Evolutionary conservation across 2,797 vertebrate species (phyloP), one percentile per base, ranked within the genome.

Genomic region (Avahi laniger): DNA sequence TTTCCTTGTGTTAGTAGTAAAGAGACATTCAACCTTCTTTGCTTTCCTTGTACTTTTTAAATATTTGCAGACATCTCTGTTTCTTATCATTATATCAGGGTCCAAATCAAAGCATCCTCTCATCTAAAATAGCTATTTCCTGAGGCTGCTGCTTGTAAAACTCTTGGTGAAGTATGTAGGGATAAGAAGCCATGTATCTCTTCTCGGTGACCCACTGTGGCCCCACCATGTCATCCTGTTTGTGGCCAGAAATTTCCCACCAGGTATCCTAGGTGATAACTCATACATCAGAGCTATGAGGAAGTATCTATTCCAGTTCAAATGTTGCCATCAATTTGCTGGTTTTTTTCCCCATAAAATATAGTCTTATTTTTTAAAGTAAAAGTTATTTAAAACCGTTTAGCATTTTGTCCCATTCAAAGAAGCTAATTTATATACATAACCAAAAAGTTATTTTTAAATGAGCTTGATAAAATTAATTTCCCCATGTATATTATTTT

Each of bases 391-490:
- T 93, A 33, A 91, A 90, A 57, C 7, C 73, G 46, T 78, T 78
- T 63, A 92, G 57, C 18, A 54, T 89, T 70, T 61, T 94, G 18
- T 79, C 8, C n/a, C 50, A 41, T 90, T 89, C 65, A 65, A 48
- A 70, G 57, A 91, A 28, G 24, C 33, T 85, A 78, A 90, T 89
- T 89, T 94, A 38, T 17, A 75, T 75, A 75, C 28, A n/a, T 89
- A 94, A 73, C 20, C 54, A 78, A 79, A 70, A 91, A 65, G 43
- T 81, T 57, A 59, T 93, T 30, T 46, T 93, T 52, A 83, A 83
- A 26, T 86, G 9, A 78, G 3, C 59, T 94, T 89, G 48, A 13
- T 92, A 89, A 92, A 52, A 69, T 83, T 92, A 59, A 54, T 93
- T 95, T 87, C 28, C 41, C 2, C 5, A 2, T 86, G 15, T 67